Evolutionary conservation across 2,113 vertebrate species (phyloP).

Genomic region (Mystacornis crossleyi): DNA sequence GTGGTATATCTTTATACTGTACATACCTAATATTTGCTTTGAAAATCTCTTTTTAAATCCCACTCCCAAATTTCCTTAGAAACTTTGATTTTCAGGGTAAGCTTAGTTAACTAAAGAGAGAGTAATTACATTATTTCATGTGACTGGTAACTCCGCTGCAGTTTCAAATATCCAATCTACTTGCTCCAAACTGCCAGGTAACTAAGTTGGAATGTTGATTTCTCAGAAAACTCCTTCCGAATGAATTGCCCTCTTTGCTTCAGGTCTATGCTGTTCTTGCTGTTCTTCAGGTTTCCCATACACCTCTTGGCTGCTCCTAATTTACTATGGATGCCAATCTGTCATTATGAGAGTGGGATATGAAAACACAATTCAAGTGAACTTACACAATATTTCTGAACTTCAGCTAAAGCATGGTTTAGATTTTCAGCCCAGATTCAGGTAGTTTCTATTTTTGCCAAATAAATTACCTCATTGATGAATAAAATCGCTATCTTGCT

Average conservation of each 20-base stretch:
- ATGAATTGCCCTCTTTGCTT: neutral
- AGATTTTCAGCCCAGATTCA: slow-evolving; percentile 22
- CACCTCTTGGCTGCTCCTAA: neutral
- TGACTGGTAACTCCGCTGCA: neutral
- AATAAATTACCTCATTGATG: slow-evolving; percentile 41
- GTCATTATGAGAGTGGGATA: neutral
- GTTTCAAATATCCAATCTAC: neutral
- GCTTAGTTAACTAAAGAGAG: neutral
- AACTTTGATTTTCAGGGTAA: neutral
- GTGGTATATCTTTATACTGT: neutral
- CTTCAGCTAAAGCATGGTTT: neutral
- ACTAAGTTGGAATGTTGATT: neutral
- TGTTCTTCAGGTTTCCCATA: neutral
- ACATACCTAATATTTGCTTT: neutral
- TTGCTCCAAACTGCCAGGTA: neutral
- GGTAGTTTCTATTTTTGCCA: slow-evolving; percentile 46
- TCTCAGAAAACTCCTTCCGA: neutral
- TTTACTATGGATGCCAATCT: neutral
- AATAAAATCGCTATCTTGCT: slow-evolving; percentile 16
- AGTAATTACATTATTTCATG: neutral
- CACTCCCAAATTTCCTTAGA: neutral
- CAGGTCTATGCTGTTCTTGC: neutral
- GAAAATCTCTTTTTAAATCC: neutral
- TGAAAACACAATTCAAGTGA: neutral
- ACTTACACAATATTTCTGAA: neutral